Percentiles rank a stretch among this genome's conserved stretches.
Conservation (phyloP, 1,140 invertebrate species). For the Camponotus floridanus region DNA sequence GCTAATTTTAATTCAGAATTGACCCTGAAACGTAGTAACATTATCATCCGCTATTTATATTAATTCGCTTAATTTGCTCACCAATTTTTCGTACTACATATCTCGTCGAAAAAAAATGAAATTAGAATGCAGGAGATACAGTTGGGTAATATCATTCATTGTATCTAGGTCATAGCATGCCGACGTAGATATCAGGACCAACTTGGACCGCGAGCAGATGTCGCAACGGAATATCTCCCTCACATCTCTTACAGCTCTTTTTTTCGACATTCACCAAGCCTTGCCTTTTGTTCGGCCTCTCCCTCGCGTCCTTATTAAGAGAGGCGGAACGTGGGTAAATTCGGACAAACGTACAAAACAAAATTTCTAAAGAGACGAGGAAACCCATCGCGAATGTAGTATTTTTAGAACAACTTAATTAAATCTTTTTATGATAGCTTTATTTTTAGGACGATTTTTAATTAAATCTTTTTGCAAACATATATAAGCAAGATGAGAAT, state of each 20-base stretch:
- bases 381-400: background rate
- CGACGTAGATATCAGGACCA: constrained; percentile 71
- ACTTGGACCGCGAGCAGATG: constrained; percentile 70
- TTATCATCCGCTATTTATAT: background rate
- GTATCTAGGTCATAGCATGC: constrained; percentile 39
- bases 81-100: background rate
- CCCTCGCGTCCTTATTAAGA: constrained; percentile 42
- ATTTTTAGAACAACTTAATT: background rate
- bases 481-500: background rate
- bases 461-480: background rate
- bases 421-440: background rate
- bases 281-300: constrained; percentile 56
- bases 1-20: background rate
- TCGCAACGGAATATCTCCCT: constrained; percentile 73
- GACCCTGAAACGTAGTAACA: too few species aligned
- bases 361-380: background rate
- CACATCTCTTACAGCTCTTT: constrained; percentile 67
- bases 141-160: constrained; percentile 46
- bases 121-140: constrained; percentile 25
- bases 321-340: constrained; percentile 16
- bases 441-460: background rate
- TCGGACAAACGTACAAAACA: background rate
- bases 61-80: background rate
- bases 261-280: constrained; percentile 35
- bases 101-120: background rate